These are phyloP conservation scores for Mythimna impura DNA, from an alignment of 2,888 invertebrate genomes.

Conservation along the genomic window DNA sequence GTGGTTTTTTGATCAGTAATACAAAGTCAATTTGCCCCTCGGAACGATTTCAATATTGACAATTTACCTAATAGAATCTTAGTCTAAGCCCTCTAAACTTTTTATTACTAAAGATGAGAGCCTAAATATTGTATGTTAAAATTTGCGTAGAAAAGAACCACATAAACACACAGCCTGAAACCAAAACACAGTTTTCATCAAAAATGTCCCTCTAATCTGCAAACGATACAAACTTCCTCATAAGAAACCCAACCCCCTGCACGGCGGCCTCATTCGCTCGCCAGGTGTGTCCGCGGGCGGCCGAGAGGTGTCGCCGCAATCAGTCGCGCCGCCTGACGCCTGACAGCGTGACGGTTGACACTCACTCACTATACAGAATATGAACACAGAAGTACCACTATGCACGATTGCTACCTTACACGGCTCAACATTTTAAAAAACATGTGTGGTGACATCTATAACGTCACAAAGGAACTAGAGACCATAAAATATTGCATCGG, in stretches of 20 bases:
- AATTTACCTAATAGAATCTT: too few species aligned
- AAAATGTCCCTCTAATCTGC: background rate
- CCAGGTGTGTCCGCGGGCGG: constrained; percentile 74
- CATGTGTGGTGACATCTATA: too few species aligned
- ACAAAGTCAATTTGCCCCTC: too few species aligned
- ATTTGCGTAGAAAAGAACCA: background rate
- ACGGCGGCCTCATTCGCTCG: constrained; percentile 44
- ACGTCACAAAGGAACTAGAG: too few species aligned
- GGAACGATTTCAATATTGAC: too few species aligned
- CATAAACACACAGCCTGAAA: background rate
- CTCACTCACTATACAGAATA: constrained; percentile 52
- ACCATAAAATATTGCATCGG: too few species aligned
- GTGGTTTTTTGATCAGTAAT: too few species aligned
- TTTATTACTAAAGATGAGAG: too few species aligned
- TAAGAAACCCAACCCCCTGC: constrained; percentile 39
- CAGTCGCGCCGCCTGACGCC: constrained; percentile 83
- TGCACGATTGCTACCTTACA: background rate
- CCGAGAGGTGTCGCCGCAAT: constrained; percentile 81
- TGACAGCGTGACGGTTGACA: constrained; percentile 82
- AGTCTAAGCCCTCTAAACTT: too few species aligned
- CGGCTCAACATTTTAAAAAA: too few species aligned
- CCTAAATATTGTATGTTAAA: background rate
- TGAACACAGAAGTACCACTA: constrained; percentile 16
- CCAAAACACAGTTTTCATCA: background rate
- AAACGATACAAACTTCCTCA: constrained; percentile 25